Conservation (phyloP, 2,797 vertebrate species). For the Mastacembelus armatus region DNA sequence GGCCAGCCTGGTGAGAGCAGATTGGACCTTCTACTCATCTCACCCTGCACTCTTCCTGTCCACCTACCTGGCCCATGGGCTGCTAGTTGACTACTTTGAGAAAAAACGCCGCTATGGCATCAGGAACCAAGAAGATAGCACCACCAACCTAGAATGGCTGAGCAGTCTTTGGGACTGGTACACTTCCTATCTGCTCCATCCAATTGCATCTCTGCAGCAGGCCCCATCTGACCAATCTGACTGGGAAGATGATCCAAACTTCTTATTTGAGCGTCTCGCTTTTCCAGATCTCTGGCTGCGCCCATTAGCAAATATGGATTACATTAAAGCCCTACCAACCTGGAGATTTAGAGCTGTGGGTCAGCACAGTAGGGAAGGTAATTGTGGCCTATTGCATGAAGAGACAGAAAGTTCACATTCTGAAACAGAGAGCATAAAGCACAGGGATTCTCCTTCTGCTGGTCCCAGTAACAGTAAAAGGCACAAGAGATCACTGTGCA, state of each 20-base stretch:
- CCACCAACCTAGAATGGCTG: constrained; percentile 96
- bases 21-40: constrained; percentile 99
- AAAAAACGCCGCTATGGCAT: constrained; percentile 89
- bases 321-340: constrained; percentile 92
- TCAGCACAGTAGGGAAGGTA: constrained; percentile 58
- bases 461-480: background rate
- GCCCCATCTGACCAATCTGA: constrained; percentile 90
- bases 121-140: constrained; percentile 87
- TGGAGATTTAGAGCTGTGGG: constrained; percentile 87
- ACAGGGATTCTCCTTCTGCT: background rate
- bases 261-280: constrained; percentile 92
- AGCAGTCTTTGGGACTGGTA: constrained; percentile 99
- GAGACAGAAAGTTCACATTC: constrained; percentile 29
- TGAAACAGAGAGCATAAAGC: constrained; percentile 22
- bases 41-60: constrained; percentile 96
- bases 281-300: constrained; percentile 98
- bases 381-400: constrained; percentile 5
- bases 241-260: constrained; percentile 94
- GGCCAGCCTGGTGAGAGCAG: constrained; percentile 93
- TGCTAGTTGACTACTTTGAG: constrained; percentile 97
- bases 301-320: constrained; percentile 93
- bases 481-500: background rate
- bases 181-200: constrained; percentile 94
- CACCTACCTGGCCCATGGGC: constrained; percentile 94
- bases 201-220: constrained; percentile 92